These are phyloP conservation scores for Hyposoter didymator DNA, from an alignment of 2,888 invertebrate species.

Conservation along the genomic window DNA sequence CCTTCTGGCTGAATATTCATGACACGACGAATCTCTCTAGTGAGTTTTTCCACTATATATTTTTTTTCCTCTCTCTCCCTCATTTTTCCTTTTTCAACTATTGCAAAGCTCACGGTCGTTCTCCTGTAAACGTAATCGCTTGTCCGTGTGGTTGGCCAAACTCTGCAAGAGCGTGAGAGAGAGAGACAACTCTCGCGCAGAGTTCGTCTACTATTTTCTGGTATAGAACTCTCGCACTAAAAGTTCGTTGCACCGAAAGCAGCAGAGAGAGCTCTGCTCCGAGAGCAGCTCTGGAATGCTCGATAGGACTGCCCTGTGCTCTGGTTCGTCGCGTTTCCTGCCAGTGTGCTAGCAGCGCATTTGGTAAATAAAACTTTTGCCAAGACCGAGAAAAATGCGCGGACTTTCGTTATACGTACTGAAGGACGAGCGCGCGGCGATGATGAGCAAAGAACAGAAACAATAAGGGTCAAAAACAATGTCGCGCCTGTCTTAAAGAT, in stretches of 20 bases:
- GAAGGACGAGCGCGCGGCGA: too few species aligned
- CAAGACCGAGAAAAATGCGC: neutral
- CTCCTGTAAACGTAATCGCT: constrained; percentile 66
- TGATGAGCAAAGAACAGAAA: too few species aligned
- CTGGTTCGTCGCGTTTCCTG: constrained; percentile 23
- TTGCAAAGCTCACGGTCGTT: constrained; percentile 46
- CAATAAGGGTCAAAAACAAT: neutral
- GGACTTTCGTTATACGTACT: neutral
- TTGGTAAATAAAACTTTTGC: constrained; percentile 25
- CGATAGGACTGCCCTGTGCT: constrained; percentile 34
- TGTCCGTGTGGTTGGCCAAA: constrained; percentile 61
- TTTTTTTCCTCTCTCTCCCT: constrained; percentile 13
- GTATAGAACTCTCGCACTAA: constrained; percentile 42
- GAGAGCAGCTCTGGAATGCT: constrained; percentile 43
- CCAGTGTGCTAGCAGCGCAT: constrained; percentile 14
- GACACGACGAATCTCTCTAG: constrained; percentile 53
- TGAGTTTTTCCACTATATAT: constrained; percentile 10
- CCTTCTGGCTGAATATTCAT: constrained; percentile 64
- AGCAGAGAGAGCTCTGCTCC: constrained; percentile 32
- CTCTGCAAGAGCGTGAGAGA: constrained; percentile 28
- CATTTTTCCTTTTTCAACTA: constrained; percentile 5
- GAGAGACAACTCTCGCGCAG: neutral
- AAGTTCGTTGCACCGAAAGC: constrained; percentile 61
- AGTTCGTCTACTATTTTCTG: constrained; percentile 26
- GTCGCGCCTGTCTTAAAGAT: neutral